Base-by-base conservation (phyloP, 1,140 invertebrate genomes). In the Drosophila prosaltans region DNA sequence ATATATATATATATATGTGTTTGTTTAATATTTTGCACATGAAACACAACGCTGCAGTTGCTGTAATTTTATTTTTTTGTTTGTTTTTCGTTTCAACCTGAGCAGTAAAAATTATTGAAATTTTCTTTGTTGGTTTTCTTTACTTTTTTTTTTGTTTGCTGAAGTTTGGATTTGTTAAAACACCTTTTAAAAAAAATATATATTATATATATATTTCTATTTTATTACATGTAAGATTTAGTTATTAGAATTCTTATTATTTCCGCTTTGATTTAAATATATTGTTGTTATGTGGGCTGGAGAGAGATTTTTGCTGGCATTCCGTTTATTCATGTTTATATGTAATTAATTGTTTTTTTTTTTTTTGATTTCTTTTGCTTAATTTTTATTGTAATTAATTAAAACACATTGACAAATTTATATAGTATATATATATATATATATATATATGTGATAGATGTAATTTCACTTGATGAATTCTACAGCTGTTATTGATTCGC, bases 21-120 rank as follows among this genome's bases (percentile, higher is more conserved):
- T 69, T 63, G 57, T 39, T 60, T 55, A 68, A 72, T 74, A 78
- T 84, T 83, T 89, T 86, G 72, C 83, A 86, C 83, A 86, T 74
- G 71, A 88, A 86, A 88, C 80, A 86, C 83, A 88, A 88, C 80
- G 67, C 83, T 58, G 40, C 59, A 75, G 80, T 80, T 80, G 73
- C 68, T 67, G 65, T 58, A 57, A 36, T 66, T 40, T 57, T 45
- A 67, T 45, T 43, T 60, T 60, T 65, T 64, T 79, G 78, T 77
- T 80, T 88, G 80, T 72, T 48, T 11, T 48, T 74, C 10, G 3
- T 36, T 36, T 36, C 32, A 81, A 80, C 79, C 83, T 86, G 83
- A 86, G 83, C 79, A 80, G 71, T 80, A 69, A 81, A 81, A 58
- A 71, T 36, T 36, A 36, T 36, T 61, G 43, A 1, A 40, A 9